Base-by-base conservation (phyloP, 2,888 invertebrate species). In the Syrista parreyssii region DNA sequence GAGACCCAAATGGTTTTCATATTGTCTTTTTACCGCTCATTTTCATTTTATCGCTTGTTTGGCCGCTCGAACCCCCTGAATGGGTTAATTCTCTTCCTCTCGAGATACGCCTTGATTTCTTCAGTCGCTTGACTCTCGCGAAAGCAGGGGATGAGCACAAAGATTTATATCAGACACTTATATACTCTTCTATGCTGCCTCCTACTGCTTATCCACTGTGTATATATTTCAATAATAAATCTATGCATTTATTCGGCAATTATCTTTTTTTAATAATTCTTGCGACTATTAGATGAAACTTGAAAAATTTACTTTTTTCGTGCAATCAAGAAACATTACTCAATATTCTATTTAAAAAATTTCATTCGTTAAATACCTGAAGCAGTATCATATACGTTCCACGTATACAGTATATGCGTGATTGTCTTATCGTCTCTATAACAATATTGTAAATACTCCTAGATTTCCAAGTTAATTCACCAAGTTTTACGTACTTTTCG, bases 11-110 rank as follows among this genome's bases (percentile, higher is more conserved):
- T 90, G 87, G 90, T 89, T 91, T 91, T 90, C 90, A 90, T 90
- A 91, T 90, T 90, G 90, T 91, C 91, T 91, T 90, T 91, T 91
- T 89, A 91, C 88, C 90, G 90, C 89, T 90, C 91, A 87, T 90
- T 91, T 88, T 90, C 91, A 87, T 89, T 91, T 91, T 91, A 91
- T 90, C 87, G 91, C 90, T 90, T 91, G 90, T 91, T 91, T 90
- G 87, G 88, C 83, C 84, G 83, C 78, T 34, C 72, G n/a, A 82
- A 81, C 79, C 80, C 81, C 82, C 84, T 40, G 78, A 69, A 80
- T 76, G 78, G 80, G 79, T 78, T 79, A 75, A 77, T 80, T 80
- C 80, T 73, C 87, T 84, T 83, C 82, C 82, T 40, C 75, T 32
- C 75, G 55, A 55, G 55, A 9, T 55, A 33, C 36, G 33, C 74